Percentiles rank a stretch among this genome's conserved stretches.
Evolutionary conservation across 2,888 invertebrate species (phyloP).

Genomic region (Hyppa rectilinea): DNA sequence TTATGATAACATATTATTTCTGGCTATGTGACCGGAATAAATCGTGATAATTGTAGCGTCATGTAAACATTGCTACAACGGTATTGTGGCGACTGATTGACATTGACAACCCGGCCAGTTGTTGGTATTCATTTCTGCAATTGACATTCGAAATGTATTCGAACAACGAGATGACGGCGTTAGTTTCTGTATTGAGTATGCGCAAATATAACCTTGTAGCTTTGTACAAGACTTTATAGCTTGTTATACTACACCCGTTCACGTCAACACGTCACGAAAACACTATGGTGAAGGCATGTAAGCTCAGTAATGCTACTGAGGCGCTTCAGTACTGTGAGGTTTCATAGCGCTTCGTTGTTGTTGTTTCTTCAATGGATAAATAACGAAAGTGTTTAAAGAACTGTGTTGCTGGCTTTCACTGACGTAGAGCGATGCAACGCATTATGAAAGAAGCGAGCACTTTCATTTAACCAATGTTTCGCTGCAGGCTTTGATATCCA

Average conservation of each 20-base stretch:
- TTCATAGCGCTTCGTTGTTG: not conserved
- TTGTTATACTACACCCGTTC: not conserved
- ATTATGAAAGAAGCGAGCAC: no score
- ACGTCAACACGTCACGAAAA: not conserved
- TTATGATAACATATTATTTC: no score
- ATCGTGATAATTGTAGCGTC: not conserved
- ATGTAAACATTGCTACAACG: not conserved
- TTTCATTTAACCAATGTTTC: no score
- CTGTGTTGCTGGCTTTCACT: not conserved
- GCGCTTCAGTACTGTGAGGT: not conserved
- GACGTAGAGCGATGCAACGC: not conserved
- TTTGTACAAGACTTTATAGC: not conserved
- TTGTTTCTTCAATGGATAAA: not conserved
- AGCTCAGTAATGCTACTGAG: not conserved
- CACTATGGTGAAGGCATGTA: no score
- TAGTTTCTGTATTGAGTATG: no score
- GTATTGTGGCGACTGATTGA: not conserved
- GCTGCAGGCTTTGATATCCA: no score
- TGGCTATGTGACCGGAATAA: no score
- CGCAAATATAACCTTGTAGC: no score
- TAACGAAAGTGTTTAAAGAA: not conserved
- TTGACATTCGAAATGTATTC: no score
- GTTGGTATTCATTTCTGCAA: no score
- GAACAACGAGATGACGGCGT: no score
- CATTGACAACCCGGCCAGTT: no score